These are phyloP conservation scores for Ctenoplectra terminalis DNA, from an alignment of 1,140 invertebrate species.

Conservation along the genomic window DNA sequence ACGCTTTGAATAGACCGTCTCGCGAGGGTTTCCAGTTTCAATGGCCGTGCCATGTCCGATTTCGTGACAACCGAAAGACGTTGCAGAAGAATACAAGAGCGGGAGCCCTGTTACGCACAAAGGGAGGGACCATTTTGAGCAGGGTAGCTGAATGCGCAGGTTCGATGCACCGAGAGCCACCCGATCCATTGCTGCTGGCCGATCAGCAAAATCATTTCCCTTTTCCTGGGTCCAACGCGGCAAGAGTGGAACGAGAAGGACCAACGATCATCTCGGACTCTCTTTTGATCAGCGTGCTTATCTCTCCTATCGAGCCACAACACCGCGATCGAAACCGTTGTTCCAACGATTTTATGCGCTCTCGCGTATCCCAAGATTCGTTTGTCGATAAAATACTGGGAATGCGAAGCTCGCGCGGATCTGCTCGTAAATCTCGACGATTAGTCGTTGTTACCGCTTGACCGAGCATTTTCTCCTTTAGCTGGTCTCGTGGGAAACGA, in stretches of 20 bases:
- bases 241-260: too few relatives aligned
- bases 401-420: slow-evolving; percentile 9
- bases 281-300: too few relatives aligned
- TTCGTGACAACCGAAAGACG: slow-evolving; percentile 46
- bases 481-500: slow-evolving; percentile 3
- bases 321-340: too few relatives aligned
- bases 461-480: neutral
- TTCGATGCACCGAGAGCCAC: too few relatives aligned
- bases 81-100: slow-evolving; percentile 12
- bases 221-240: too few relatives aligned
- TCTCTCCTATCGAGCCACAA: too few relatives aligned
- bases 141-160: neutral
- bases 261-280: too few relatives aligned
- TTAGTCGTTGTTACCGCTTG: too few relatives aligned
- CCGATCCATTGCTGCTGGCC: neutral
- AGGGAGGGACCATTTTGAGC: slow-evolving; percentile 4
- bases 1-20: slow-evolving; percentile 64
- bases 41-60: slow-evolving; percentile 66
- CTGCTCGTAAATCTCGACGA: slow-evolving; percentile 29
- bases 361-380: neutral
- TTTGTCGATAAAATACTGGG: slow-evolving; percentile 1
- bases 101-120: neutral
- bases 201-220: neutral
- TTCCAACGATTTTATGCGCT: neutral
- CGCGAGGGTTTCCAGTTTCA: slow-evolving; percentile 73